A percentile compares a stretch with the other conserved stretches of the same genome.
Conservation (phyloP, 2,113 vertebrate species). For the Oncorhynchus masou region DNA sequence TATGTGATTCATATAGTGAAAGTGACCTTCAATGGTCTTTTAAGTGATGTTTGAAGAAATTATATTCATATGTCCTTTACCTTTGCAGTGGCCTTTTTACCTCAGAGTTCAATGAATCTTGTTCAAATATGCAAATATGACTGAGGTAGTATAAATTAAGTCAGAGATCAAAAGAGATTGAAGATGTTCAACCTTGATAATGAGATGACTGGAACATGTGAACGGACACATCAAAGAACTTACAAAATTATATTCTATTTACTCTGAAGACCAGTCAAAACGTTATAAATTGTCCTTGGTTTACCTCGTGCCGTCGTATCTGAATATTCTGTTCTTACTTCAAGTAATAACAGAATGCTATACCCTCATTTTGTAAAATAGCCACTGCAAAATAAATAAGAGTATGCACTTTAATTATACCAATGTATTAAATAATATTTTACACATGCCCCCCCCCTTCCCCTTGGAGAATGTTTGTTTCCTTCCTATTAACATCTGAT, state of each 20-base stretch:
- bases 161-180: conserved; percentile 3
- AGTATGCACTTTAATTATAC: conserved; percentile 10
- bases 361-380: conserved; percentile 1
- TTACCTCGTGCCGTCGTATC: neutral
- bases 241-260: neutral
- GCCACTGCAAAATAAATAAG: conserved; percentile 31
- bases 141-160: conserved; percentile 12
- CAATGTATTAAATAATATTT: conserved; percentile 13
- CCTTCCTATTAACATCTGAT: conserved; percentile 72
- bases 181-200: neutral
- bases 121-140: neutral
- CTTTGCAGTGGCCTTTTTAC: conserved; percentile 32
- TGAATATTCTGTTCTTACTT: neutral
- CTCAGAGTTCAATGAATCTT: conserved; percentile 13
- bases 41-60: neutral
- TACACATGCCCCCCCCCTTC: conserved; percentile 18
- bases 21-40: neutral
- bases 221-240: neutral
- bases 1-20: neutral
- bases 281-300: neutral
- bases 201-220: neutral
- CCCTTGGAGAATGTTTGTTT: conserved; percentile 54
- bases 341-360: neutral
- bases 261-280: conserved; percentile 11
- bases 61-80: neutral